Conservation (phyloP, 1,140 invertebrate species). For the Lineus longissimus region DNA sequence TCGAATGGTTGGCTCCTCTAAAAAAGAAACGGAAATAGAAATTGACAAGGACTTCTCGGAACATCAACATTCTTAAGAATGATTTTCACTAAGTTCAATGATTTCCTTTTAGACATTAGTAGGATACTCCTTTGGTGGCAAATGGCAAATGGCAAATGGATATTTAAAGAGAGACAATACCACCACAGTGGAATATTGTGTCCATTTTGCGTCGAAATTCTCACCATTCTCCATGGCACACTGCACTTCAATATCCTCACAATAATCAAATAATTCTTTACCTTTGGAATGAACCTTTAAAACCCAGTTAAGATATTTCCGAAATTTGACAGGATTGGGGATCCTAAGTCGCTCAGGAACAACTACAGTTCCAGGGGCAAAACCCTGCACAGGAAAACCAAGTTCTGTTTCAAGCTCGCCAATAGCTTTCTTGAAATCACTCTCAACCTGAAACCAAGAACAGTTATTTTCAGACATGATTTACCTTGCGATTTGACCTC, state of each 20-base stretch:
- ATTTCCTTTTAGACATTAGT: too few species aligned
- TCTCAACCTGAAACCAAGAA: slow-evolving; percentile 24
- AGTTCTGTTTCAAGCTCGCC: slow-evolving; percentile 42
- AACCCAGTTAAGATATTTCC: slow-evolving; percentile 28
- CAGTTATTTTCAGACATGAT: slow-evolving; percentile 8
- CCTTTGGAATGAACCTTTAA: slow-evolving; percentile 23
- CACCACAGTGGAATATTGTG: too few species aligned
- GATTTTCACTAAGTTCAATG: too few species aligned
- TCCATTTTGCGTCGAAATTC: too few species aligned
- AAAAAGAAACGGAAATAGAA: slow-evolving; percentile 17
- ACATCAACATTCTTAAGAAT: too few species aligned
- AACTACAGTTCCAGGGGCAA: slow-evolving; percentile 36
- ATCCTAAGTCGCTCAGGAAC: slow-evolving; percentile 32
- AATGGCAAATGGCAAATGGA: too few species aligned
- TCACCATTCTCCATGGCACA: too few species aligned
- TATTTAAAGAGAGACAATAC: too few species aligned
- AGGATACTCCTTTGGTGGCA: too few species aligned
- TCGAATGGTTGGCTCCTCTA: slow-evolving; percentile 36
- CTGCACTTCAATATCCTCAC: too few species aligned
- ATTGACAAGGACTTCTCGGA: neutral
- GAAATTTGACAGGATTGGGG: slow-evolving; percentile 27
- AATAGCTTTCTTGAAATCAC: slow-evolving; percentile 35
- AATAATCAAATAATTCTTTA: neutral
- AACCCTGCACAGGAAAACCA: slow-evolving; percentile 31
- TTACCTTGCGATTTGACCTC: slow-evolving; percentile 19